Percentiles rank a stretch among this genome's conserved stretches.
These are phyloP conservation scores for Belgica antarctica DNA, from an alignment of 2,888 invertebrate genomes.

Conservation along the genomic window DNA sequence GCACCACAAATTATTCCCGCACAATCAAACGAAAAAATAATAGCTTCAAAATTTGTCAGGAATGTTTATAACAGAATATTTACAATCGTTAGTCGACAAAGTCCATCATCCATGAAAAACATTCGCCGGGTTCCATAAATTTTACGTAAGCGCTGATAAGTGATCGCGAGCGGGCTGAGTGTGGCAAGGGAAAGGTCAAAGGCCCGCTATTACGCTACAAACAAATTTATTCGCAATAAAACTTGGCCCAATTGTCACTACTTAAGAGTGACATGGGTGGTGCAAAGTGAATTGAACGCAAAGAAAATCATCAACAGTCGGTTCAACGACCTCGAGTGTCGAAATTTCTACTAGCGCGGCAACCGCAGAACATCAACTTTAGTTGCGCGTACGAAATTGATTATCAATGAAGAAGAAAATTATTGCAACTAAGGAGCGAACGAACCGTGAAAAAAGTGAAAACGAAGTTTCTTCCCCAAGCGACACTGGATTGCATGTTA, in stretches of 20 bases:
- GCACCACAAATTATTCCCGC: too few species aligned
- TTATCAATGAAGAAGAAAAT: slow-evolving; percentile 24
- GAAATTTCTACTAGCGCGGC: neutral
- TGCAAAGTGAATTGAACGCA: neutral
- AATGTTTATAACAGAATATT: too few species aligned
- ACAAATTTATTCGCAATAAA: slow-evolving; percentile 16
- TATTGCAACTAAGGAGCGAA: neutral
- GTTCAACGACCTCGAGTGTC: neutral
- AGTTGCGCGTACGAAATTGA: neutral
- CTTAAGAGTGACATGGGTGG: neutral
- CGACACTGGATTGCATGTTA: neutral
- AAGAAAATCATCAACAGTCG: neutral
- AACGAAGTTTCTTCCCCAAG: neutral
- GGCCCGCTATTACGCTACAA: neutral
- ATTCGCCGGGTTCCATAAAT: neutral
- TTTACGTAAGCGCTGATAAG: slow-evolving; percentile 1
- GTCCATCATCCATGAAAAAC: neutral
- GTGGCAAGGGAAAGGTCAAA: neutral
- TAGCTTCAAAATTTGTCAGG: too few species aligned
- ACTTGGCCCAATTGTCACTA: neutral
- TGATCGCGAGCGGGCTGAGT: neutral
- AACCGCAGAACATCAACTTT: neutral
- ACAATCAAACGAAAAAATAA: too few species aligned
- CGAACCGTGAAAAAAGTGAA: too few species aligned
- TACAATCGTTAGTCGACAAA: neutral